Evolutionary conservation across 2,888 invertebrate species (phyloP).

Genomic region (Oscheius onirici): DNA sequence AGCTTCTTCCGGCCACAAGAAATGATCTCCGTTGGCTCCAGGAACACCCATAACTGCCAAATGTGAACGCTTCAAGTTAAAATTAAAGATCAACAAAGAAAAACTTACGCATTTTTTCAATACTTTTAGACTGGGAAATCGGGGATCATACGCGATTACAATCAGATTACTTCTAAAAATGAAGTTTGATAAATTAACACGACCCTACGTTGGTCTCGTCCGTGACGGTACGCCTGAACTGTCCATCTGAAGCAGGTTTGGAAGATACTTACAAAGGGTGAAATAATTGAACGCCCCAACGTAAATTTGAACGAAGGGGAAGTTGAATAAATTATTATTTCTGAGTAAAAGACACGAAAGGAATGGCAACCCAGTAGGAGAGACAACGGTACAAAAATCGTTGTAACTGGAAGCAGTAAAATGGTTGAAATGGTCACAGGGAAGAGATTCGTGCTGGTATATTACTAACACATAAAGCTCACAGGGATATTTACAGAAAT

Average conservation of each 20-base stretch:
- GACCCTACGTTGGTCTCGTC: too few species aligned
- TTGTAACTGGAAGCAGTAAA: neutral
- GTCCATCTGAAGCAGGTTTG: too few species aligned
- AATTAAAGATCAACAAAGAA: neutral
- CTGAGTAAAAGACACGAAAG: slow-evolving; percentile 8
- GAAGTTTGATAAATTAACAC: too few species aligned
- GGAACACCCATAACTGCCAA: slow-evolving; percentile 56
- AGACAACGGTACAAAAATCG: slow-evolving; percentile 7
- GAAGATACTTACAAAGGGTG: too few species aligned
- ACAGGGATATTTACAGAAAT: slow-evolving; percentile 15
- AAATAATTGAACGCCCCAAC: too few species aligned
- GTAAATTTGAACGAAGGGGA: too few species aligned
- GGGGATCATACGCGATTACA: slow-evolving; percentile 32
- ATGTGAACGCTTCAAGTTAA: slow-evolving; percentile 54
- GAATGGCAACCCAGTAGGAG: neutral
- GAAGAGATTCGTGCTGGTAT: neutral
- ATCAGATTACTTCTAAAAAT: slow-evolving; percentile 29
- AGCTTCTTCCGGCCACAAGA: slow-evolving; percentile 58
- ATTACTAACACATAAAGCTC: slow-evolving; percentile 25
- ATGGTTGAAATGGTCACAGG: slow-evolving; percentile 6
- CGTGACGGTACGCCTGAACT: too few species aligned
- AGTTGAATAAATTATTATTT: neutral
- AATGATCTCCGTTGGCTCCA: slow-evolving; percentile 38
- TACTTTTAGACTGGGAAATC: slow-evolving; percentile 34
- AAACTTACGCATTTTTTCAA: slow-evolving; percentile 35